Evolutionary conservation across 2,113 vertebrate genomes (phyloP).

Genomic region (Anser cygnoides): DNA sequence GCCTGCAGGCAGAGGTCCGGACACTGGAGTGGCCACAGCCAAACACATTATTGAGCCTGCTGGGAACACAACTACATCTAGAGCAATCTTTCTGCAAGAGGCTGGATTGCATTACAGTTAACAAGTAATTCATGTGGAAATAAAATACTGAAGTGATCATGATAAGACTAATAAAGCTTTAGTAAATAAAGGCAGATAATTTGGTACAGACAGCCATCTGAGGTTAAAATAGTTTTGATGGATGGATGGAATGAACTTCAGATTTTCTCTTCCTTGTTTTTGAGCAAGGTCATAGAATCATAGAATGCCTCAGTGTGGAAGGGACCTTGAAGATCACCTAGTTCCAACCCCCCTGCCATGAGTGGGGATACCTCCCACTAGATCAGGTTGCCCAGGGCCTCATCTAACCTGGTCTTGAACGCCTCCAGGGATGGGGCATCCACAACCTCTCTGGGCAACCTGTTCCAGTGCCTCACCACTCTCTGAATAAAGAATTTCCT

Average conservation of each 20-base stretch:
- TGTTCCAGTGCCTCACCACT: no score
- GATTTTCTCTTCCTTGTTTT: neutral
- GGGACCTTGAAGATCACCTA: no score
- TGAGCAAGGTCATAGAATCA: neutral
- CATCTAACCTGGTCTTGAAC: no score
- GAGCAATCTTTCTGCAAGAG: neutral
- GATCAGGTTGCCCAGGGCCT: no score
- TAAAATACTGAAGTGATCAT: slow-evolving; percentile 2
- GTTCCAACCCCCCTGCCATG: no score
- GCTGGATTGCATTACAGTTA: neutral
- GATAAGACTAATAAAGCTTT: neutral
- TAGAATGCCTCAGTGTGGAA: no score
- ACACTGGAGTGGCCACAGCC: neutral
- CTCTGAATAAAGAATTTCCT: no score
- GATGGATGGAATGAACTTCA: neutral
- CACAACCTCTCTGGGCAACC: no score
- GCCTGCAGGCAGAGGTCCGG: neutral
- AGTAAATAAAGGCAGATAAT: neutral
- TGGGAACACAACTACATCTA: neutral
- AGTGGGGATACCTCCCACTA: no score
- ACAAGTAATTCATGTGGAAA: slow-evolving; percentile 4
- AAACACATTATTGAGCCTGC: neutral
- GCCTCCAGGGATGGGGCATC: no score
- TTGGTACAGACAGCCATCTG: neutral
- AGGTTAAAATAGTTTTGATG: neutral